Evolutionary conservation across 2,113 vertebrate species (phyloP).

Genomic region (Helogale parvula): DNA sequence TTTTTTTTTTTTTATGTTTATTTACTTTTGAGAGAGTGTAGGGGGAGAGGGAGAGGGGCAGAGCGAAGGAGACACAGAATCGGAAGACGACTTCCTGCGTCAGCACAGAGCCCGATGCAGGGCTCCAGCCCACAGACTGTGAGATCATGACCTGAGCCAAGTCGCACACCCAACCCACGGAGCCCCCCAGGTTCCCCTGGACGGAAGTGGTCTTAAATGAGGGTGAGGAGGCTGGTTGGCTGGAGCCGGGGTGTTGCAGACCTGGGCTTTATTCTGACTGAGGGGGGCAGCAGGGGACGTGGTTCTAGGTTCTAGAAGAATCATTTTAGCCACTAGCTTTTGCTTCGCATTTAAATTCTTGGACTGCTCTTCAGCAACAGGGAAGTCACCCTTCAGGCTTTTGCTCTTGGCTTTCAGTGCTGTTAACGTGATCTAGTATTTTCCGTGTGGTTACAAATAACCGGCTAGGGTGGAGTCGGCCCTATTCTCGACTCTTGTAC

Average conservation of each 20-base stretch:
- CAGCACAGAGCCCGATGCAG: no score
- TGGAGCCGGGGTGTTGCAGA: not conserved
- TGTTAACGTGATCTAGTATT: not conserved
- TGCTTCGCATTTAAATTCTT: not conserved
- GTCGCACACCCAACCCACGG: no score
- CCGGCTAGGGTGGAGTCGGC: not conserved
- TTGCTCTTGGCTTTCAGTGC: not conserved
- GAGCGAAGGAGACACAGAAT: no score
- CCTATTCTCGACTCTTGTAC: constrained; percentile 19
- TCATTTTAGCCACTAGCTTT: not conserved
- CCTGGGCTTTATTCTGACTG: not conserved
- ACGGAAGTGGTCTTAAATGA: accelerated
- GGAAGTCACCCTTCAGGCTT: not conserved
- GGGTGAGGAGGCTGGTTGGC: not conserved
- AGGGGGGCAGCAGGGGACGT: not conserved
- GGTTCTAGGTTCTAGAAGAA: not conserved
- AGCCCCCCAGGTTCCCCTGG: no score
- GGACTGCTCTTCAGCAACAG: not conserved
- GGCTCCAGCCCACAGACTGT: no score
- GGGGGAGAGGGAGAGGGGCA: no score
- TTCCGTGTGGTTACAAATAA: not conserved
- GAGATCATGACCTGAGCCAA: no score
- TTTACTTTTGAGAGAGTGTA: no score
- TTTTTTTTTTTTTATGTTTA: no score
- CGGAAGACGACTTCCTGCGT: no score